Base-by-base conservation (phyloP, 2,888 invertebrate species). In the Linnaemya vulpina region DNA sequence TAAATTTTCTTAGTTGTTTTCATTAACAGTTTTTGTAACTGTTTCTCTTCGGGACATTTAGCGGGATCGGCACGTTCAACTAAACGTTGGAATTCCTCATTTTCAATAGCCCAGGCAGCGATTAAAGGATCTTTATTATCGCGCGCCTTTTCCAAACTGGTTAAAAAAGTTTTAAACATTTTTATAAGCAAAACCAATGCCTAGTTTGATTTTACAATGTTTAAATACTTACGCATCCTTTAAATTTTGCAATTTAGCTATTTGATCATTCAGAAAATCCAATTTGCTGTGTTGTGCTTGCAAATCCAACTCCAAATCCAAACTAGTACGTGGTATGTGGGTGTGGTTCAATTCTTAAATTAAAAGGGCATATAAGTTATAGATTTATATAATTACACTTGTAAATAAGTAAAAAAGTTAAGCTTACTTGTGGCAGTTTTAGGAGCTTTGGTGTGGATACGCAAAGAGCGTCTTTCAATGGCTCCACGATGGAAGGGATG, bases 1-100 rank as follows among this genome's bases (percentile, higher is more conserved):
- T 98, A 97, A 88, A 98, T 97, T 93, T 98, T 98, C 90, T 97
- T 95, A 82, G 97, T 97, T 13, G 98, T 97, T 90, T 96, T 96
- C 93, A 96, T 95, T 87, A 98, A 94, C 92, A 98, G 94, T 89
- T 96, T 96, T 92, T 96, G 95, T 87, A 96, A 94, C 78, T 91
- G 90, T 75, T 92, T 92, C 89, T 96, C 96, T 85, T 93, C 92
- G 10, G 92, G 91, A n/a, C 91, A 90, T 86, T 92, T 92, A 71
- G 90, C 89, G 8, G 92, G 90, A 89, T 92, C 90, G 80, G 91
- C 90, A 86, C 93, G 93, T 88, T 93, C 93, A 63, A 93, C 89
- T 70, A 97, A 94, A 87, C 95, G 94, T 88, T 96, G 96, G 88
- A 98, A 96, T 87, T 96, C 95, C 89, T 96, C 96, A 93, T 98